A percentile compares a stretch with the other conserved stretches of the same genome.
phyloP scores from a whole-genome alignment of 64 coral and sea anemone species.

The Actinia equina region DNA sequence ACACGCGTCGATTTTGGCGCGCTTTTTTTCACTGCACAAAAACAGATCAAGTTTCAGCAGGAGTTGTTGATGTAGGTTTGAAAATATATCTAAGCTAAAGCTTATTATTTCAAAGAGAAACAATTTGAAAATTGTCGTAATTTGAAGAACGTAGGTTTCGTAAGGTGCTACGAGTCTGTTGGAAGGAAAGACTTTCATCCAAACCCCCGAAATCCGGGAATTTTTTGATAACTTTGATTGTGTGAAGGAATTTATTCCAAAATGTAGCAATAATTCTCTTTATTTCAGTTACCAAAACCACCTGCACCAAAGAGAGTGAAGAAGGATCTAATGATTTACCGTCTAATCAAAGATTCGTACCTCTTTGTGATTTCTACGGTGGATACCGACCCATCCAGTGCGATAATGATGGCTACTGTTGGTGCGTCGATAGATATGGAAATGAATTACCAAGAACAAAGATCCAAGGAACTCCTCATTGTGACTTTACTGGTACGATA shows the following conservation, averaged over 20 bases:
- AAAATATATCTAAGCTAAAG: neutral
- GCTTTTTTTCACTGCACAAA: neutral
- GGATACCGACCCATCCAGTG: conserved; percentile 51
- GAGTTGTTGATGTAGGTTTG: too few relatives aligned
- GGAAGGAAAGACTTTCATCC: too few relatives aligned
- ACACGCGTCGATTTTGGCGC: neutral
- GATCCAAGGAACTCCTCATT: conserved; percentile 34
- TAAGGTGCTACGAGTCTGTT: too few relatives aligned
- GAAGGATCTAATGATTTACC: conserved; percentile 17
- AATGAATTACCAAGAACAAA: conserved; percentile 66
- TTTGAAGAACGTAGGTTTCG: too few relatives aligned
- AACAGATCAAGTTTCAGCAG: neutral
- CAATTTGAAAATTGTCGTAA: neutral
- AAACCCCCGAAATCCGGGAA: too few relatives aligned
- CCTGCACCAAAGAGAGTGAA: conserved; percentile 51
- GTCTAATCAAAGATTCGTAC: conserved; percentile 40
- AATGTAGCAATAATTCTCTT: neutral
- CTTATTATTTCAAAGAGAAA: neutral
- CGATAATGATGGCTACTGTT: conserved; percentile 51
- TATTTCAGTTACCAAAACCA: conserved; percentile 22
- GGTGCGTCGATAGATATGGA: conserved; percentile 71
- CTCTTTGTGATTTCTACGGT: conserved; percentile 36
- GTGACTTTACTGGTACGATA: neutral
- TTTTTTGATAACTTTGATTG: too few relatives aligned
- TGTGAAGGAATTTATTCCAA: too few relatives aligned